Conservation (phyloP, 2,888 invertebrate genomes). For the Pyralis farinalis region DNA sequence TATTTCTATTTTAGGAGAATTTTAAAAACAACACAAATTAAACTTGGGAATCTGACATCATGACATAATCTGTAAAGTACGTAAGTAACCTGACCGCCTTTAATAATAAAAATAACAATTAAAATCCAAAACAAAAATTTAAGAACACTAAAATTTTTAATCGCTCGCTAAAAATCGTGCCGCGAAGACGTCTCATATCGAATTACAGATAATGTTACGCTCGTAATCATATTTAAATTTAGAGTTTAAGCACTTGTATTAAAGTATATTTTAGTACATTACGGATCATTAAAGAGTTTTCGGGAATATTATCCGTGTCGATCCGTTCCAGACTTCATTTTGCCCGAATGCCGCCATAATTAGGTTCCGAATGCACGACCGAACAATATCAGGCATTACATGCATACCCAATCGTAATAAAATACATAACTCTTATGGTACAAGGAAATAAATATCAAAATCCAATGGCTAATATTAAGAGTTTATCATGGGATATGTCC, state of each 20-base stretch:
- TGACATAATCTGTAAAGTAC: too few relatives aligned
- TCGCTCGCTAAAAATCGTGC: slow-evolving; percentile 27
- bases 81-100: too few relatives aligned
- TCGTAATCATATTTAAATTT: slow-evolving; percentile 22
- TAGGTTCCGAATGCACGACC: slow-evolving; percentile 37
- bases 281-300: slow-evolving; percentile 22
- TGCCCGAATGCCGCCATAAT: slow-evolving; percentile 45
- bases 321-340: slow-evolving; percentile 47
- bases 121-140: not conserved
- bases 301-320: slow-evolving; percentile 31
- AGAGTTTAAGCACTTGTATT: slow-evolving; percentile 24
- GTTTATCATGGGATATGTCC: too few relatives aligned
- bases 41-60: too few relatives aligned
- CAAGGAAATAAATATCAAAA: too few relatives aligned
- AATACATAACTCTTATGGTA: not conserved
- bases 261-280: slow-evolving; percentile 24
- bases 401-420: not conserved
- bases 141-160: slow-evolving; percentile 11
- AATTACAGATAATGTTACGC: slow-evolving; percentile 31
- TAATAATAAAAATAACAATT: too few relatives aligned
- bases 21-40: too few relatives aligned
- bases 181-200: slow-evolving; percentile 42
- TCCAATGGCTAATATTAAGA: too few relatives aligned
- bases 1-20: too few relatives aligned
- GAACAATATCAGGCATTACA: slow-evolving; percentile 29